Percentiles rank a stretch among this genome's conserved stretches.
phyloP scores from a whole-genome alignment of 2,888 invertebrate genomes.

The Spatulosminthurus flaviceps region DNA sequence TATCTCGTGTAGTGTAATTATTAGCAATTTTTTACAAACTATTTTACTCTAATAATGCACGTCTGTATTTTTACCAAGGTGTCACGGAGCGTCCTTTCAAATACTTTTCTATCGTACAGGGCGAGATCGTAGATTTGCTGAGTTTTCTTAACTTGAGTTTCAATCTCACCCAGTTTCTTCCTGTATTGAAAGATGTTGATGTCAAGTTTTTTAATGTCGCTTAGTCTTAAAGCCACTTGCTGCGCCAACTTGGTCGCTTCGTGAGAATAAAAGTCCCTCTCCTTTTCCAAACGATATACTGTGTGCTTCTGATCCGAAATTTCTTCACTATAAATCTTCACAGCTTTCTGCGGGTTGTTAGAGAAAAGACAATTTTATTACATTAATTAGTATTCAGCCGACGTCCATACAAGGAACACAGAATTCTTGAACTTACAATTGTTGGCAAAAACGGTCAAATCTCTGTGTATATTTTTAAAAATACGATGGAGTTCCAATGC shows the following conservation, averaged over 20 bases:
- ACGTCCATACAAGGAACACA: no score
- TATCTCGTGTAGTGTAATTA: no score
- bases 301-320: constrained; percentile 51
- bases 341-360: no score
- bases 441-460: no score
- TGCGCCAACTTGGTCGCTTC: constrained; percentile 59
- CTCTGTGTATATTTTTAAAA: no score
- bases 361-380: no score
- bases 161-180: constrained; percentile 55
- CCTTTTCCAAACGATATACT: constrained; percentile 57
- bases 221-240: constrained; percentile 55
- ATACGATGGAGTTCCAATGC: no score
- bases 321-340: constrained; percentile 40
- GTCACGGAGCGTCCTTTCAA: constrained; percentile 57
- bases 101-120: constrained; percentile 56
- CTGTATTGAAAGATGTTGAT: constrained; percentile 54
- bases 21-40: background rate
- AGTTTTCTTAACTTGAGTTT: constrained; percentile 56
- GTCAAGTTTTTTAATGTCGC: constrained; percentile 58
- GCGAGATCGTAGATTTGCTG: constrained; percentile 57
- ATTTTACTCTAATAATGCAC: no score
- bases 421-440: no score
- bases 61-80: constrained; percentile 52
- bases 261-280: constrained; percentile 58
- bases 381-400: background rate